Base-by-base conservation (phyloP, 2,888 invertebrate species). In the Teinopalpus imperialis region DNA sequence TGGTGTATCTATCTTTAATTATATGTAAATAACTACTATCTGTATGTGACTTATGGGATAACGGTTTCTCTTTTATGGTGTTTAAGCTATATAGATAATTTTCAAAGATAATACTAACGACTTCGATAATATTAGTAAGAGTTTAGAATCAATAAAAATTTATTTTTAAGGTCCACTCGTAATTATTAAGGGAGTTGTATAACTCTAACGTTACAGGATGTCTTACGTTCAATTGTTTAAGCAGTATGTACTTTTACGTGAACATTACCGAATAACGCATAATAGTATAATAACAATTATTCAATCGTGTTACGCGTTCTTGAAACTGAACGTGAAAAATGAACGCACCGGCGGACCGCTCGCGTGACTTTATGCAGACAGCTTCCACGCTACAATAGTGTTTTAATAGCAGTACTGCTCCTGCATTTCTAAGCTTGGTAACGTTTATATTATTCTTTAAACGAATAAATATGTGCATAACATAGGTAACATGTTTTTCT, bases 291-390 rank as follows among this genome's bases (percentile, higher is more conserved):
- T 82, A 78, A 85, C 79, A 74, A 72, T 80, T 81, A 83, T 82
- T 74, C 70, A 69, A 74, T 72, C 56, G 63, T 63, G 76, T 86
- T 83, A 82, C 71, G 81, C 67, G 78, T 74, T 67, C 69, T 81
- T 82, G 85, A 86, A 87, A 82, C 75, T 80, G 76, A 86, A 83
- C 75, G 85, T 86, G 85, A 83, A 87, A 86, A 80, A 80, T 82
- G 86, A 77, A 86, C 69, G 87, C 85, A 81, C 72, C 61, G 76
- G 68, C 67, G 67, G 82, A 83, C 83, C 77, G 64, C 66, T 66
- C 76, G 68, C 56, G 63, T 63, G 34, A 43, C 43, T 50, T 41
- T 43, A 34, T 21, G 30, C 46, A 43, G 46, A 40, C 29, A 40
- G 37, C 43, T 24, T 9, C 21, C 29, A 18, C 9, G 6, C 3